Conservation (phyloP, 1,140 invertebrate species). For the Limonius californicus region DNA sequence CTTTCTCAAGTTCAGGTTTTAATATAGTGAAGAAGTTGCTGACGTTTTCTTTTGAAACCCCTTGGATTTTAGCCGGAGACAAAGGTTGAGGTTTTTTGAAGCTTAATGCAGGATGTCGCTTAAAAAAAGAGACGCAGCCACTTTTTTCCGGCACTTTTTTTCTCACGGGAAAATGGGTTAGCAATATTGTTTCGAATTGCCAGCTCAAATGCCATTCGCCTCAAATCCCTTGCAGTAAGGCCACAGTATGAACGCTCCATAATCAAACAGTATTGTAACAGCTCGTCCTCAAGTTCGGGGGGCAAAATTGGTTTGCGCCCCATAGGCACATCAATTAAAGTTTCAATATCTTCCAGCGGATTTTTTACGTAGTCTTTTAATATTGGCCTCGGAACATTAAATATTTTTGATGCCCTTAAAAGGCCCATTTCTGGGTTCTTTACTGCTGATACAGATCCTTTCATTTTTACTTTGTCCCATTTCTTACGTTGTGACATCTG, state of each 20-base stretch:
- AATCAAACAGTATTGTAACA: not conserved
- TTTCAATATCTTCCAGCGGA: not conserved
- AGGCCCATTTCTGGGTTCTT: not conserved
- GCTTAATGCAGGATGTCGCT: not conserved
- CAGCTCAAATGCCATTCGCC: conserved; percentile 15
- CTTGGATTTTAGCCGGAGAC: not conserved
- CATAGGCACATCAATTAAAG: not conserved
- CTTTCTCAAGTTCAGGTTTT: not conserved
- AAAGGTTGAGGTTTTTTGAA: not conserved
- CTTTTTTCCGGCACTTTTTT: conserved; percentile 15
- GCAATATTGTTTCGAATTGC: conserved; percentile 7
- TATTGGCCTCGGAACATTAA: not conserved
- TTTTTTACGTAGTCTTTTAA: not conserved
- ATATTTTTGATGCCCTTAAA: not conserved
- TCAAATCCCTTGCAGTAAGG: conserved; percentile 1
- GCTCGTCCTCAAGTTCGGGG: not conserved
- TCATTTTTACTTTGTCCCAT: not conserved
- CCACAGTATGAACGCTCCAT: conserved; percentile 12
- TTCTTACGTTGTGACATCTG: too few relatives aligned
- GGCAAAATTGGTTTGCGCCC: not conserved
- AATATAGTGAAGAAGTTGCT: not conserved
- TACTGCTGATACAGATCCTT: not conserved
- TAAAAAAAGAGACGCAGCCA: not conserved
- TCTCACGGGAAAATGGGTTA: conserved; percentile 9
- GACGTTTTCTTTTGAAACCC: not conserved